Conservation (phyloP, 2,113 vertebrate species). For the Physeter macrocephalus region DNA sequence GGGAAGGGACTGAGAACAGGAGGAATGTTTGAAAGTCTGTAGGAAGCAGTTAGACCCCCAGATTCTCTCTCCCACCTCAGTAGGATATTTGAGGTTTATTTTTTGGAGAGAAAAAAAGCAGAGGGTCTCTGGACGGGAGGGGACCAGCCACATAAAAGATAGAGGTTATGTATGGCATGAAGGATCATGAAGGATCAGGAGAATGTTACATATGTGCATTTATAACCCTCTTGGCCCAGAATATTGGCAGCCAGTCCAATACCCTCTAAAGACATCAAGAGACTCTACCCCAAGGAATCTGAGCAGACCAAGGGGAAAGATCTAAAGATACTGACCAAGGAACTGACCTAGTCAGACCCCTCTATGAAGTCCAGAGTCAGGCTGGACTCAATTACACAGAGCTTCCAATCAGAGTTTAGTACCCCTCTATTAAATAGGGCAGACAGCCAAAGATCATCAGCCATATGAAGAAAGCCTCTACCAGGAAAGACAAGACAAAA, state of each 20-base stretch:
- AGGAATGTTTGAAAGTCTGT: not conserved
- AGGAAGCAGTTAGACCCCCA: not conserved
- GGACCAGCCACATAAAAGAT: not conserved
- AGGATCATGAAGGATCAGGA: not conserved
- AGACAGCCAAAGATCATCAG: not conserved
- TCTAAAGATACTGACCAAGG: not conserved
- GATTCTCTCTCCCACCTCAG: not conserved
- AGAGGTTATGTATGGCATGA: not conserved
- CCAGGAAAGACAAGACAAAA: not conserved
- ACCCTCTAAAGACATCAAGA: not conserved
- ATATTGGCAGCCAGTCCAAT: no score
- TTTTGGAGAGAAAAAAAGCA: not conserved
- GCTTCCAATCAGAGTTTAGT: not conserved
- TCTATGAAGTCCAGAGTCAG: not conserved
- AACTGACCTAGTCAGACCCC: not conserved
- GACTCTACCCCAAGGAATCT: not conserved
- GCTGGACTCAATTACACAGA: not conserved
- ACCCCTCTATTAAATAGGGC: not conserved
- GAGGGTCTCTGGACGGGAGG: not conserved
- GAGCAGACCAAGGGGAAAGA: not conserved
- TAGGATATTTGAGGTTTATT: not conserved
- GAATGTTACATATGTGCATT: fast-evolving
- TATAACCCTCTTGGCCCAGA: not conserved
- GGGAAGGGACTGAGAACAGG: not conserved
- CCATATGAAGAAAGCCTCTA: not conserved